Base-by-base conservation (phyloP, 2,888 invertebrate genomes). In the Nemotelus nigrinus region DNA sequence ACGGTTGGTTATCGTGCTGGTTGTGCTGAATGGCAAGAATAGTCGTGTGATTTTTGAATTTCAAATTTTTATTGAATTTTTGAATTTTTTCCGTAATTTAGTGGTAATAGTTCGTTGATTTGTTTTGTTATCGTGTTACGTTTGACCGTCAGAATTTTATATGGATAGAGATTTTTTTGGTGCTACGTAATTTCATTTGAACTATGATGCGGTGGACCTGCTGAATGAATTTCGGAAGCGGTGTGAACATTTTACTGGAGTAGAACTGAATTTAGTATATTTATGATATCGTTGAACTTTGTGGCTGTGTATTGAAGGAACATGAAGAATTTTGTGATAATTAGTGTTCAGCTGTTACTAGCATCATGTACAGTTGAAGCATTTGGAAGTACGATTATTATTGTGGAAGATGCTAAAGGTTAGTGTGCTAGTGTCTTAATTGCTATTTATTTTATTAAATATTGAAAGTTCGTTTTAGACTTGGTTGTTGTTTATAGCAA, bases 341-440 rank as follows among this genome's bases (percentile, higher is more conserved):
- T 63, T 7, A 39, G 74, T 74, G 74, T 74, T 60, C 60, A 74
- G 63, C 63, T 74, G 41, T 43, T 72, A 39, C 39, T 48, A 8
- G 65, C 78, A 39, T 76, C 77, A 53, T 79, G 65, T 60, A 58
- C 45, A 41, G 82, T 81, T 80, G 83, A 78, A 80, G 83, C 83
- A 79, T 82, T 82, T 80, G 82, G 84, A 79, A 86, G 86, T 81
- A 86, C 87, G 45, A 88, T 88, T 70, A 87, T 88, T 63, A 85
- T 87, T 80, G 86, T 88, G 78, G 87, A 87, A 81, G 87, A 88
- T 85, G 87, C 87, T 25, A 87, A 87, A 86, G 87, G 88, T 87
- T 84, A 81, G 57, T 41, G 41, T 67, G 4, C 0, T 25, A 25
- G 25, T 25, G 25, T 25, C 25, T 25, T 25, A 25, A 25, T 25